Evolutionary conservation across 2,888 invertebrate species (phyloP), one percentile per base, ranked within the genome.

Genomic region (Disparrhopalites patrizii): DNA sequence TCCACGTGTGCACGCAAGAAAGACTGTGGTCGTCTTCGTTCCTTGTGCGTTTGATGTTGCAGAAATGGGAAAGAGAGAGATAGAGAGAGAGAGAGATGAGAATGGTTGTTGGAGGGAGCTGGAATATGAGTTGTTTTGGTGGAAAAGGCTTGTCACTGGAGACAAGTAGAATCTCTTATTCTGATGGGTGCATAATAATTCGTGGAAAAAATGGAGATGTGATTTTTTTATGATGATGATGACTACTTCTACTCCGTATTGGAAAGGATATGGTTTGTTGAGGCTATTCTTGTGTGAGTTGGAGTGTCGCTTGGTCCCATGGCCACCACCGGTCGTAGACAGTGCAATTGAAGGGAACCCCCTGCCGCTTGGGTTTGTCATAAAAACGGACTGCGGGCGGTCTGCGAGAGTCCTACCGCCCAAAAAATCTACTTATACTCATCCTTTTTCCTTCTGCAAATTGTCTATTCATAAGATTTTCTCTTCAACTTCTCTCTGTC

Each of bases 341-440:
- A 66, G 61, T 68, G 71, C 63, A 67, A 68, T 67, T 66, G 68
- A 67, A 70, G 66, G 67, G 64, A 71, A 68, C 72, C 73, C 73
- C 75, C 73, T 66, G 72, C 50, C 55, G 72, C 54, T 68, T 69
- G 66, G 68, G 68, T 73, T 71, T 71, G 73, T 73, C 75, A 75
- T 75, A 75, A 75, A 75, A 75, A 75, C 73, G 70, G 69, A 73
- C 73, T 62, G 65, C 73, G 63, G 73, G 75, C 61, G 73, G 73
- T 70, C 73, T 65, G 67, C 60, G 30, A 60, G 51, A 58, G 60
- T 51, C 51, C 58, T 43, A 33, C 64, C 64, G 64, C 64, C 64
- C 64, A 64, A 64, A 62, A 61, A 36, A 40, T 63, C 40, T 30
- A 18, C 56, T 31, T 64, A 64, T 56, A n/a, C n/a, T 64, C 56